These are phyloP conservation scores for Cherax destructor DNA, from an alignment of 1,140 invertebrate genomes.

Conservation along the genomic window DNA sequence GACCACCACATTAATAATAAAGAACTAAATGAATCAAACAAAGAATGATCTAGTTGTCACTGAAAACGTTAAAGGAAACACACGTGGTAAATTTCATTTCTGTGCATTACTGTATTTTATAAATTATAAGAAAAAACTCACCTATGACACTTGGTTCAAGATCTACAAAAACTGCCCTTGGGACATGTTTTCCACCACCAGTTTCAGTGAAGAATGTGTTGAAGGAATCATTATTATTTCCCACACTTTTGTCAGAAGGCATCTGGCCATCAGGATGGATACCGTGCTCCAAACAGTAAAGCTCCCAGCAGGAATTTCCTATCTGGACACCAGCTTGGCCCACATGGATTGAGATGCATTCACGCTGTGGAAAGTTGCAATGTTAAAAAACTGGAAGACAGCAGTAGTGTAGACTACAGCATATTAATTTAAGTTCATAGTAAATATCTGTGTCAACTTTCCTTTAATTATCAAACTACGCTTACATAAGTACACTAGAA, in stretches of 20 bases:
- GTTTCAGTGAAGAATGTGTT: constrained; percentile 22
- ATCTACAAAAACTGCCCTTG: constrained; percentile 11
- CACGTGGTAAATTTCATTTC: too few species aligned
- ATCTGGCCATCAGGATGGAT: constrained; percentile 21
- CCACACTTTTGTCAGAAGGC: constrained; percentile 4
- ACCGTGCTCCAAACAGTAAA: constrained; percentile 7
- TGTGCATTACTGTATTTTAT: too few species aligned
- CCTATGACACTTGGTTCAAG: constrained; percentile 1
- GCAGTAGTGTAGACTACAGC: too few species aligned
- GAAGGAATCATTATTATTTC: constrained; percentile 13
- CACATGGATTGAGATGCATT: constrained; percentile 11
- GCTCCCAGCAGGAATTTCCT: constrained; percentile 13
- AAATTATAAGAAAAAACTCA: background rate
- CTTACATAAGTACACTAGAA: too few species aligned
- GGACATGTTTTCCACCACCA: constrained; percentile 6
- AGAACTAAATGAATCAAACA: too few species aligned
- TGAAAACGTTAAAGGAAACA: too few species aligned
- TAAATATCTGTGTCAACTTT: too few species aligned
- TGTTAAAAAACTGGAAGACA: background rate
- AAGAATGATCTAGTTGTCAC: too few species aligned
- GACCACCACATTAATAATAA: too few species aligned
- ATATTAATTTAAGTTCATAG: too few species aligned
- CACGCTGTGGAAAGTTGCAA: background rate
- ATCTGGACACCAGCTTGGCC: constrained; percentile 18
- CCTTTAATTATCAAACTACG: too few species aligned